phyloP scores from a whole-genome alignment of 2,888 invertebrate genomes.

The Mythimna pallens region DNA sequence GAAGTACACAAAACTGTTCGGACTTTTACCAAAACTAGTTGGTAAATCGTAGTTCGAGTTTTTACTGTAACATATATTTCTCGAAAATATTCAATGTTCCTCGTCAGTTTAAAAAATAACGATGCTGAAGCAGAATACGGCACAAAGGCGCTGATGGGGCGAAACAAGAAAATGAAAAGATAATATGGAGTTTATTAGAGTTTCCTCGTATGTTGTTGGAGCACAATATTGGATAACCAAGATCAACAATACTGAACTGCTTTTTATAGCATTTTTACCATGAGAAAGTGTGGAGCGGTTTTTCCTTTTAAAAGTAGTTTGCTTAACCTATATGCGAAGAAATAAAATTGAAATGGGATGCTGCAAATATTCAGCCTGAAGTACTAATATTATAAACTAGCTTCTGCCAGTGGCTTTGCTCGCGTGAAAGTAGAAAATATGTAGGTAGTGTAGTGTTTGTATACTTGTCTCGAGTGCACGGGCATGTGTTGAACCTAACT shows the following conservation, averaged over 20 bases:
- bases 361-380: too few species aligned
- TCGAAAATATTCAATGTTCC: constrained; percentile 47
- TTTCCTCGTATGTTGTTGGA: constrained; percentile 6
- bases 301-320: not conserved
- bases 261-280: constrained; percentile 3
- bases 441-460: too few species aligned
- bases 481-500: too few species aligned
- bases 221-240: constrained; percentile 19
- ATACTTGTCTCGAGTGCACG: too few species aligned
- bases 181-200: constrained; percentile 49
- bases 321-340: not conserved
- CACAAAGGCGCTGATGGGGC: constrained; percentile 42
- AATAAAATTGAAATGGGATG: not conserved
- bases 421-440: too few species aligned
- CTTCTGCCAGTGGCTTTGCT: too few species aligned
- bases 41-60: too few species aligned
- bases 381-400: not conserved
- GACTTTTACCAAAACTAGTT: too few species aligned
- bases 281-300: not conserved
- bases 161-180: constrained; percentile 55
- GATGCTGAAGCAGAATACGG: constrained; percentile 1
- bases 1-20: too few species aligned
- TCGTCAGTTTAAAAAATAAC: constrained; percentile 23
- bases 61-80: too few species aligned
- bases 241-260: constrained; percentile 2